Evolutionary conservation across 2,797 vertebrate species (phyloP).

Genomic region (Champsocephalus esox): DNA sequence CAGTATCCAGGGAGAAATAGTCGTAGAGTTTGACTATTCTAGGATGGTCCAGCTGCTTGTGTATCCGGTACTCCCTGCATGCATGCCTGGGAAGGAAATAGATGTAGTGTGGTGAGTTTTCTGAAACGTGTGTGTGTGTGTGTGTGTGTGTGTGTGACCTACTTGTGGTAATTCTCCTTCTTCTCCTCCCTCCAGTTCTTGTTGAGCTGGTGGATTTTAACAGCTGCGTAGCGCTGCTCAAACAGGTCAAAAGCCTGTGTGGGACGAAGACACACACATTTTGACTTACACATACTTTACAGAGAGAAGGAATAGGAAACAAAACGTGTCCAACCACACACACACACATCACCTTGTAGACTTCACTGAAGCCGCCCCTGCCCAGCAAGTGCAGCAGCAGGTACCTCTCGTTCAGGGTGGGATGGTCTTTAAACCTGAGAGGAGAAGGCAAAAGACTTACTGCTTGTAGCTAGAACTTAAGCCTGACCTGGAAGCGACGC

Average conservation of each 20-base stretch:
- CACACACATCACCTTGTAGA: constrained; percentile 90
- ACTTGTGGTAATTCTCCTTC: constrained; percentile 99
- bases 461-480: neutral
- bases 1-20: constrained; percentile 99
- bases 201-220: constrained; percentile 99
- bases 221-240: constrained; percentile 98
- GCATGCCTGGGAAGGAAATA: constrained; percentile 90
- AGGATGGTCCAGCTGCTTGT: constrained; percentile 99
- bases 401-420: constrained; percentile 97
- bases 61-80: constrained; percentile 99
- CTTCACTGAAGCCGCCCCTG: constrained; percentile 99
- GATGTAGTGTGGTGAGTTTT: constrained; percentile 13
- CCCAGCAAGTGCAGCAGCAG: constrained; percentile 98
- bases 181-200: constrained; percentile 99
- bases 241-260: constrained; percentile 97
- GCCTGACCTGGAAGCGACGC: too few species aligned
- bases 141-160: constrained; percentile 58
- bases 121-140: neutral
- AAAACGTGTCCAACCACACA: too few species aligned
- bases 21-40: constrained; percentile 99
- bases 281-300: neutral
- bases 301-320: neutral
- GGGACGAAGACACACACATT: constrained; percentile 24
- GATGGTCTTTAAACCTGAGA: constrained; percentile 98
- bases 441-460: neutral